Evolutionary conservation across 2,113 vertebrate genomes (phyloP).

Genomic region (Gnathonemus echidnorhynchus): DNA sequence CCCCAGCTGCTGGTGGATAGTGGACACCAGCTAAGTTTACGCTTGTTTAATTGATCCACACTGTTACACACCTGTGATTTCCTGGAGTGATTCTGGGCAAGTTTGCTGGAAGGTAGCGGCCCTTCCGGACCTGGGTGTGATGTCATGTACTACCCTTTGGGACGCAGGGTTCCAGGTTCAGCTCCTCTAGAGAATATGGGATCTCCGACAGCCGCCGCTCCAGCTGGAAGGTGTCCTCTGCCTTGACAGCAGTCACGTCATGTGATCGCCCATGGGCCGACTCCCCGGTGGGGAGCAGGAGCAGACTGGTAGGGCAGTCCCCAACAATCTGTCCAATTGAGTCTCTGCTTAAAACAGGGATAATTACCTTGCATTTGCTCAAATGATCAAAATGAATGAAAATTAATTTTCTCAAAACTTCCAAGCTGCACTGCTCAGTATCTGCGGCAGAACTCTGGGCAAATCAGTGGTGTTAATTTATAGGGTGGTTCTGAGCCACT

Average conservation of each 20-base stretch:
- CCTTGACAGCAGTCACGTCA: constrained; percentile 53
- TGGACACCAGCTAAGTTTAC: not conserved
- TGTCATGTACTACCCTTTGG: not conserved
- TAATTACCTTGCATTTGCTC: not conserved
- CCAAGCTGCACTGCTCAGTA: not conserved
- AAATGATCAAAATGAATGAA: not conserved
- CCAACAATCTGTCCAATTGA: not conserved
- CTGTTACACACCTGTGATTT: not conserved
- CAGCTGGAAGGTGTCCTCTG: constrained; percentile 66
- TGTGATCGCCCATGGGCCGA: constrained; percentile 62
- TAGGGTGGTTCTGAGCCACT: constrained; percentile 73
- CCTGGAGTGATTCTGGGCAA: not conserved
- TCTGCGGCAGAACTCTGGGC: not conserved
- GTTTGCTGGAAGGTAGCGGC: not conserved
- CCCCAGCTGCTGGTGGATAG: not conserved
- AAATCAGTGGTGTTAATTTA: not conserved
- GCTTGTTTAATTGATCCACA: not conserved
- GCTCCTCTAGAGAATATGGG: constrained; percentile 66
- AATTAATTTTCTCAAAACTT: not conserved
- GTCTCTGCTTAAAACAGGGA: not conserved
- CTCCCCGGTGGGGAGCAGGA: constrained; percentile 63
- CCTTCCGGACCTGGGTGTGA: not conserved
- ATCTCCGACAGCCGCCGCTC: constrained; percentile 57
- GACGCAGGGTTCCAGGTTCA: constrained; percentile 61
- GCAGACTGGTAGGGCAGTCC: constrained; percentile 63